Evolutionary conservation across 1,140 invertebrate genomes (phyloP).

Genomic region (Drosophila pseudoobscura): DNA sequence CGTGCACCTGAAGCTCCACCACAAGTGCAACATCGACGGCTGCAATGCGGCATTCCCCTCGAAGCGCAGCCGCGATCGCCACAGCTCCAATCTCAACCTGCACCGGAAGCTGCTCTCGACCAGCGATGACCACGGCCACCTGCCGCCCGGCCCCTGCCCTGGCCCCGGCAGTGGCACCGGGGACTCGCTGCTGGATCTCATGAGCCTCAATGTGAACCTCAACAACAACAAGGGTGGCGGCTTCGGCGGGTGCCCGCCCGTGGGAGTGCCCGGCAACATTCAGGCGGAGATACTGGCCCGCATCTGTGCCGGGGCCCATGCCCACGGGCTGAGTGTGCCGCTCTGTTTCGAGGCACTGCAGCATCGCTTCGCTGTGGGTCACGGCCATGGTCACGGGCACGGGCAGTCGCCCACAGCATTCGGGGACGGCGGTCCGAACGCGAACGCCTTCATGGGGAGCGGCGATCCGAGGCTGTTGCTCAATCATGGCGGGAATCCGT

Average conservation of each 20-base stretch:
- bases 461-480: conserved; percentile 77
- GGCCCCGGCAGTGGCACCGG: conserved; percentile 52
- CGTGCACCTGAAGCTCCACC: conserved; percentile 97
- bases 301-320: conserved; percentile 87
- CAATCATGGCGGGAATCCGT: conserved; percentile 84
- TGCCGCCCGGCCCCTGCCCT: conserved; percentile 66
- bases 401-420: conserved; percentile 8
- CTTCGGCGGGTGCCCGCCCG: conserved; percentile 3
- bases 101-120: conserved; percentile 94
- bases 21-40: conserved; percentile 97
- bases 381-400: conserved; percentile 54
- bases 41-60: conserved; percentile 98
- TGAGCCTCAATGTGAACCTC: conserved; percentile 67
- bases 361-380: conserved; percentile 77
- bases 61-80: conserved; percentile 95
- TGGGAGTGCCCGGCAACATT: conserved; percentile 83
- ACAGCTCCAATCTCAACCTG: conserved; percentile 95
- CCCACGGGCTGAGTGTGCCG: conserved; percentile 84
- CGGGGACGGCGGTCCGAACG: conserved; percentile 54
- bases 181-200: conserved; percentile 76
- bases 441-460: conserved; percentile 71
- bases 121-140: conserved; percentile 84
- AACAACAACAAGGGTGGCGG: conserved; percentile 76
- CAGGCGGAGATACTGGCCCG: conserved; percentile 93
- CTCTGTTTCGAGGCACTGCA: conserved; percentile 85